Percentiles rank a stretch among this genome's conserved stretches.
phyloP scores from a whole-genome alignment of 2,113 vertebrate species.

The Sylvia atricapilla region DNA sequence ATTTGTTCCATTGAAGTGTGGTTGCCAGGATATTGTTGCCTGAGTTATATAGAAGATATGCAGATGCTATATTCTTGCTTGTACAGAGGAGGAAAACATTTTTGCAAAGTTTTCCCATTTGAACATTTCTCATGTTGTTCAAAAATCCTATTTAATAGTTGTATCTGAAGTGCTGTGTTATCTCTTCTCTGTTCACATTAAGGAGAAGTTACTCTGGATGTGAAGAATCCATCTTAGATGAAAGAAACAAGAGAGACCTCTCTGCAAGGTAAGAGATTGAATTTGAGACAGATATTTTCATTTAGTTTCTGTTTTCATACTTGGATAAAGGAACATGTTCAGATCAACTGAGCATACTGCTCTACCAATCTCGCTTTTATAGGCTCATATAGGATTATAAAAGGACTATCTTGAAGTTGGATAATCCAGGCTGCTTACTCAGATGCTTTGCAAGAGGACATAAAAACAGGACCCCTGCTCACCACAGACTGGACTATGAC shows the following conservation, averaged over 20 bases:
- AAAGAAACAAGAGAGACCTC: neutral
- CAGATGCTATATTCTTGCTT: slow-evolving; percentile 57
- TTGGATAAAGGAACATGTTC: neutral
- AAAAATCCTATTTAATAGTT: slow-evolving; percentile 20
- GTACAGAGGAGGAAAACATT: slow-evolving; percentile 22
- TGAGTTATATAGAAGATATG: slow-evolving; percentile 57
- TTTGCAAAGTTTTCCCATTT: slow-evolving; percentile 45
- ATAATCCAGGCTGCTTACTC: neutral
- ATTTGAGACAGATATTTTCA: neutral
- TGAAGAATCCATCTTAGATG: neutral
- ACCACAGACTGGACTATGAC: neutral
- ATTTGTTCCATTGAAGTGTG: slow-evolving; percentile 70
- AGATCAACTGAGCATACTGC: neutral
- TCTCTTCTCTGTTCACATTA: slow-evolving; percentile 8
- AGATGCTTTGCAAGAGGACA: neutral
- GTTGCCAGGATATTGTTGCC: slow-evolving; percentile 89
- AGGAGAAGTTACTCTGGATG: neutral
- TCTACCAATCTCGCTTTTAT: neutral
- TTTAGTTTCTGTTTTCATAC: neutral
- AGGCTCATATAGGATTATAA: neutral
- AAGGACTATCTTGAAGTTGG: neutral
- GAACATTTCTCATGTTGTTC: neutral
- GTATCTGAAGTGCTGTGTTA: slow-evolving; percentile 32
- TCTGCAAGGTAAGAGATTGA: slow-evolving; percentile 42
- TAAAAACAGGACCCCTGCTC: neutral